Evolutionary conservation across 2,113 vertebrate genomes (phyloP).

Genomic region (Amblyopsis rosae): DNA sequence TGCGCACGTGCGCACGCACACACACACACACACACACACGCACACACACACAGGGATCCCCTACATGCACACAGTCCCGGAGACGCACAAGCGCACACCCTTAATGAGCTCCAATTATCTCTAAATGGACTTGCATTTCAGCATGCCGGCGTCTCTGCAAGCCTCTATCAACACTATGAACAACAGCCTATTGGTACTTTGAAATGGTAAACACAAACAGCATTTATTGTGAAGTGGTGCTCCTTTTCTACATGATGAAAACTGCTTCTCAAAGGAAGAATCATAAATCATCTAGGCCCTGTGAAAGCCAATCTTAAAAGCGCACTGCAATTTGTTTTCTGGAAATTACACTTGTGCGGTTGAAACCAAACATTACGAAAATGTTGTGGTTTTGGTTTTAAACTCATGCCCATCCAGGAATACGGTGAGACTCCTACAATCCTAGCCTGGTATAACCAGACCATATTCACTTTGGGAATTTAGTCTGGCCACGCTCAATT

Average conservation of each 20-base stretch:
- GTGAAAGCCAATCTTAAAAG: constrained; percentile 36
- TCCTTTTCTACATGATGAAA: constrained; percentile 44
- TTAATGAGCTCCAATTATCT: constrained; percentile 57
- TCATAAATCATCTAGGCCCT: constrained; percentile 9
- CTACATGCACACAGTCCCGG: constrained; percentile 2
- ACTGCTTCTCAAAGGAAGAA: constrained; percentile 23
- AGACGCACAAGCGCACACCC: constrained; percentile 11
- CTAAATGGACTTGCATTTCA: constrained; percentile 51
- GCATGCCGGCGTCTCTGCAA: constrained; percentile 17
- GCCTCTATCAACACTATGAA: constrained; percentile 40
- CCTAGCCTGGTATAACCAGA: too few relatives aligned
- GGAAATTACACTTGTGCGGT: too few relatives aligned
- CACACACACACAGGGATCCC: constrained; percentile 13
- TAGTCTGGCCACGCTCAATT: too few relatives aligned
- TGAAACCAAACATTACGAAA: too few relatives aligned
- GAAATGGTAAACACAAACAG: constrained; percentile 60
- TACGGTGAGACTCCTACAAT: too few relatives aligned
- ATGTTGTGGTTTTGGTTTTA: too few relatives aligned
- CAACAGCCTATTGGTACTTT: constrained; percentile 42
- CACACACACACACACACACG: constrained; percentile 19
- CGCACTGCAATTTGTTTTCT: too few relatives aligned
- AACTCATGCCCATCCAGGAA: too few relatives aligned
- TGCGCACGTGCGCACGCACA: constrained; percentile 28
- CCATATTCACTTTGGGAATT: too few relatives aligned
- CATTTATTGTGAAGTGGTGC: constrained; percentile 34